Evolutionary conservation across 2,888 invertebrate genomes (phyloP).

Genomic region (Villa cingulata): DNA sequence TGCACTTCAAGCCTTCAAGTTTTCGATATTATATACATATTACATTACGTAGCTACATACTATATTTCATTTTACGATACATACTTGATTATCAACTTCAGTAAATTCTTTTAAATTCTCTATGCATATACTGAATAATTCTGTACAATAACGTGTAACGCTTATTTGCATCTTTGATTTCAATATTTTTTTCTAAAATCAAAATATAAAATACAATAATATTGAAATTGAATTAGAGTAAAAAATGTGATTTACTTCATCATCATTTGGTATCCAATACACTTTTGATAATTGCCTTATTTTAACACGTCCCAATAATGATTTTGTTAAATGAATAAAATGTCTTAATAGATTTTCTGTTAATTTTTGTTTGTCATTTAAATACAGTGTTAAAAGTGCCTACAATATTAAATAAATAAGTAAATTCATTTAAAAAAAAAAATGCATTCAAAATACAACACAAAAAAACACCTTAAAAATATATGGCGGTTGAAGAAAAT

Average conservation of each 20-base stretch:
- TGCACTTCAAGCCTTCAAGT: too few species aligned
- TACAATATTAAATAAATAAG: not conserved
- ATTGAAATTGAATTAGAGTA: too few species aligned
- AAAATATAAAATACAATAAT: not conserved
- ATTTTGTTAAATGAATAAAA: conserved; percentile 18
- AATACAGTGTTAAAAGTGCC: conserved; percentile 21
- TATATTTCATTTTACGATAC: not conserved
- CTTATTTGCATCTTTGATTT: conserved; percentile 9
- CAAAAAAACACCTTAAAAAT: conserved; percentile 19
- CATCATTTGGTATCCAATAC: conserved; percentile 6
- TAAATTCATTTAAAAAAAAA: not conserved
- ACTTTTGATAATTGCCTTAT: conserved; percentile 16
- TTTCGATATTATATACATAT: too few species aligned
- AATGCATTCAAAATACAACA: not conserved
- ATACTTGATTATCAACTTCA: conserved; percentile 5
- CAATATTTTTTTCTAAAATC: conserved; percentile 5
- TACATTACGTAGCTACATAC: too few species aligned
- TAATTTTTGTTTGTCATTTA: conserved; percentile 9
- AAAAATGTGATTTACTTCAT: conserved; percentile 5
- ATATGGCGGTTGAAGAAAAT: conserved; percentile 30
- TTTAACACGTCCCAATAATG: conserved; percentile 19
- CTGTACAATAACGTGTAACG: conserved; percentile 6
- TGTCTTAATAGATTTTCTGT: conserved; percentile 17
- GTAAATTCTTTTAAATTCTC: conserved; percentile 7
- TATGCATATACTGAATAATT: conserved; percentile 8